phyloP scores from a whole-genome alignment of 2,113 vertebrate genomes.

The Myiopsitta monachus region DNA sequence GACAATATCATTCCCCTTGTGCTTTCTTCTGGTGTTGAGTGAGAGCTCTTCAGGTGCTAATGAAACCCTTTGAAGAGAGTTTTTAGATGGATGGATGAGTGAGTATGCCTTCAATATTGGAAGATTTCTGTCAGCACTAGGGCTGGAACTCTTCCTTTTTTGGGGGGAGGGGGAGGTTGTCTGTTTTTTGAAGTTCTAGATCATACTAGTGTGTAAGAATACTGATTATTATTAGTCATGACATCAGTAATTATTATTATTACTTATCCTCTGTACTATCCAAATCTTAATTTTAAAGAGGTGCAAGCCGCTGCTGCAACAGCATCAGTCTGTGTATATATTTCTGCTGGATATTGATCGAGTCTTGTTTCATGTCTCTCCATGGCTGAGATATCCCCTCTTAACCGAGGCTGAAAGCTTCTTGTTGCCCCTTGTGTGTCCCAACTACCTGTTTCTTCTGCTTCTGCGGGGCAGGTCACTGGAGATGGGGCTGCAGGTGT shows the following conservation, averaged over 20 bases:
- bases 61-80: background rate
- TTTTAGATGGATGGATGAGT: background rate
- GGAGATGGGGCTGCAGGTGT: background rate
- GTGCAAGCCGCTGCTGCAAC: background rate
- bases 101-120: background rate
- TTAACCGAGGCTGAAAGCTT: background rate
- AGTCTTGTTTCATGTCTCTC: background rate
- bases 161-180: background rate
- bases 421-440: rapidly evolving
- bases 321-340: background rate
- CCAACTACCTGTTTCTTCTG: background rate
- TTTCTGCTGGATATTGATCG: background rate
- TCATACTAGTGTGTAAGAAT: background rate
- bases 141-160: background rate
- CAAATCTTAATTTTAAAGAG: background rate
- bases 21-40: background rate
- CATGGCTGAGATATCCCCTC: background rate
- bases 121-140: background rate
- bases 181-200: background rate
- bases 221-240: background rate
- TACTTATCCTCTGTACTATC: background rate
- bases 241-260: background rate
- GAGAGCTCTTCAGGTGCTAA: background rate
- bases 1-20: background rate
- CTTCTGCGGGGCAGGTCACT: background rate